phyloP scores from a whole-genome alignment of 2,888 invertebrate species.

The Hirtodrosophila confusa region DNA sequence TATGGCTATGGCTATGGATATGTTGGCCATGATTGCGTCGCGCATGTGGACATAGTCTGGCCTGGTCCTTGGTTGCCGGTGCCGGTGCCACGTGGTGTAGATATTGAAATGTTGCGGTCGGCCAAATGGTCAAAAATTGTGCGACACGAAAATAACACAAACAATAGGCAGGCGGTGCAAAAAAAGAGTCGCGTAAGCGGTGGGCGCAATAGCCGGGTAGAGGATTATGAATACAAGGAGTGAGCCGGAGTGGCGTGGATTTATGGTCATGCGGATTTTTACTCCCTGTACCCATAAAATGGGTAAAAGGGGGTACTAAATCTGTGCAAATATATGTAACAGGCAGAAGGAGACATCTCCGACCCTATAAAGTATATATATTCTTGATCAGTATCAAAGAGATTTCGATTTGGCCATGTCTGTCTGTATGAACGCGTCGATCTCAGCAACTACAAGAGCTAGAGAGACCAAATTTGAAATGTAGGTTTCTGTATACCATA shows the following conservation, averaged over 20 bases:
- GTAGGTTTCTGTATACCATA: no score
- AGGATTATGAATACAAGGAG: conserved; percentile 5
- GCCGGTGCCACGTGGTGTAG: conserved; percentile 40
- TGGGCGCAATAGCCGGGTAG: conserved; percentile 3
- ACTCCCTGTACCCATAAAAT: no score
- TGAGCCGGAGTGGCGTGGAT: conserved; percentile 47
- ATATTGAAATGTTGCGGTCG: conserved; percentile 76
- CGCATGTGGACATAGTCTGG: conserved; percentile 24
- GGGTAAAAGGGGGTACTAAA: no score
- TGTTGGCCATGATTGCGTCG: conserved; percentile 23
- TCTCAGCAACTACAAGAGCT: no score
- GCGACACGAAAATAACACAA: conserved; percentile 57
- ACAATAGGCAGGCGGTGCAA: conserved; percentile 16
- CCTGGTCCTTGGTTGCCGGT: conserved; percentile 1
- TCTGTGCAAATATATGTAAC: no score
- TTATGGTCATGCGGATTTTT: conserved; percentile 77
- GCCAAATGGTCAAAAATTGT: conserved; percentile 73
- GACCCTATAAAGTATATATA: no score
- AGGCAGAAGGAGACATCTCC: no score
- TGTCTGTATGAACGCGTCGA: no score
- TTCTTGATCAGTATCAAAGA: no score
- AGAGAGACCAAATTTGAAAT: no score
- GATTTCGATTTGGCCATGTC: no score
- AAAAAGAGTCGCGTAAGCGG: conserved; percentile 31
- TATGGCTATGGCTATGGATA: conserved; percentile 6